A percentile compares a stretch with the other conserved stretches of the same genome.
phyloP scores from a whole-genome alignment of 1,140 invertebrate genomes.

The Scaptomyza graminum region DNA sequence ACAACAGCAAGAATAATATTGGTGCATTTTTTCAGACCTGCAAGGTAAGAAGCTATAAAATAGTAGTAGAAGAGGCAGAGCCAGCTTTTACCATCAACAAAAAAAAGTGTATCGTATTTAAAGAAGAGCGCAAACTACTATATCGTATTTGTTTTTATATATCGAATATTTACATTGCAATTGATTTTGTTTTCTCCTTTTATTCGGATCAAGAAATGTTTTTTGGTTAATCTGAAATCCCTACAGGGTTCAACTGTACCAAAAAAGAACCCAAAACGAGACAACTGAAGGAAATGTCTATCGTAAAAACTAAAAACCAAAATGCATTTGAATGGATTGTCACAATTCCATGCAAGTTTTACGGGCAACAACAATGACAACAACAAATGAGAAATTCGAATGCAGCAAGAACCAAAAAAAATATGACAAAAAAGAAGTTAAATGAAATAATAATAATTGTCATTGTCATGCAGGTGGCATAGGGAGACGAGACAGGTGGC shows the following conservation, averaged over 20 bases:
- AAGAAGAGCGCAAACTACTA: no score
- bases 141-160: no score
- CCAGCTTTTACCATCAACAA: no score
- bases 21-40: conserved; percentile 83
- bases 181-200: no score
- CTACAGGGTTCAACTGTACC: no score
- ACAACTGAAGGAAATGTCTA: no score
- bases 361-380: conserved; percentile 16
- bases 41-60: conserved; percentile 69
- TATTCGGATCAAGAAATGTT: no score
- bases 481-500: not conserved
- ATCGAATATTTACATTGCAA: no score
- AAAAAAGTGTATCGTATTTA: no score
- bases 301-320: no score
- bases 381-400: conserved; percentile 34
- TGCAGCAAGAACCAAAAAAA: conserved; percentile 36
- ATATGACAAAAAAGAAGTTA: conserved; percentile 4
- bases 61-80: not conserved
- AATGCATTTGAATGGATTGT: conserved; percentile 35
- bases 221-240: no score
- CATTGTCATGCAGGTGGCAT: conserved; percentile 16
- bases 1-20: conserved; percentile 64
- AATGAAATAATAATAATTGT: conserved; percentile 20
- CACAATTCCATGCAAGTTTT: conserved; percentile 33
- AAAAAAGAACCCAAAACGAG: no score